phyloP scores from a whole-genome alignment of 2,113 vertebrate species.

The Martes martes region DNA sequence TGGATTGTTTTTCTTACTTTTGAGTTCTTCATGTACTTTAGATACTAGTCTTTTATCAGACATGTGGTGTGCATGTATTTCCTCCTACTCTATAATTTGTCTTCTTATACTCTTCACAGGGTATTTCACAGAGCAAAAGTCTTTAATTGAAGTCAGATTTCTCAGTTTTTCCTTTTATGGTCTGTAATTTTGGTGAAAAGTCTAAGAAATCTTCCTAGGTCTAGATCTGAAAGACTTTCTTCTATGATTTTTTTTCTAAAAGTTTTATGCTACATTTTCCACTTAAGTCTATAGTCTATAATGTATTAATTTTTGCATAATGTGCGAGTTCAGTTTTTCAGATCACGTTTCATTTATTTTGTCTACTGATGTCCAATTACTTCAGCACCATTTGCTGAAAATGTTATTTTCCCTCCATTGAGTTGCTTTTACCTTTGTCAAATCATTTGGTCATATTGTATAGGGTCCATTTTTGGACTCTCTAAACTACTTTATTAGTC shows the following conservation, averaged over 20 bases:
- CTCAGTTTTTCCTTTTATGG: neutral
- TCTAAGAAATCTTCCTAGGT: neutral
- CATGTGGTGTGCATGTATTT: neutral
- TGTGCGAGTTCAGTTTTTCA: neutral
- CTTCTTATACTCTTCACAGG: neutral
- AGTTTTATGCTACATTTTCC: neutral
- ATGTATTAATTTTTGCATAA: neutral
- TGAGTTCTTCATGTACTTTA: neutral
- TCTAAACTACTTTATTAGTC: neutral
- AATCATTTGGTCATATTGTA: rapidly evolving
- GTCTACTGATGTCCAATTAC: rapidly evolving
- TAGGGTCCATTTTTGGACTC: neutral
- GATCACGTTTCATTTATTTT: neutral
- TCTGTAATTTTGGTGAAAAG: neutral
- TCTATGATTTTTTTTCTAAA: neutral
- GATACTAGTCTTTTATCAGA: neutral
- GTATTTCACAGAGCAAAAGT: neutral
- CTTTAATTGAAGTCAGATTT: neutral
- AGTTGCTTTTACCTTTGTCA: neutral
- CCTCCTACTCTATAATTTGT: neutral
- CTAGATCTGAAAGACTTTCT: neutral
- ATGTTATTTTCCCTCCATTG: rapidly evolving
- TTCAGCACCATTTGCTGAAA: neutral
- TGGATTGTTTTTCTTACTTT: neutral
- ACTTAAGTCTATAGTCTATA: neutral